These are phyloP conservation scores for Ceratosolen fusciceps DNA, from an alignment of 1,140 invertebrate species.

Conservation along the genomic window DNA sequence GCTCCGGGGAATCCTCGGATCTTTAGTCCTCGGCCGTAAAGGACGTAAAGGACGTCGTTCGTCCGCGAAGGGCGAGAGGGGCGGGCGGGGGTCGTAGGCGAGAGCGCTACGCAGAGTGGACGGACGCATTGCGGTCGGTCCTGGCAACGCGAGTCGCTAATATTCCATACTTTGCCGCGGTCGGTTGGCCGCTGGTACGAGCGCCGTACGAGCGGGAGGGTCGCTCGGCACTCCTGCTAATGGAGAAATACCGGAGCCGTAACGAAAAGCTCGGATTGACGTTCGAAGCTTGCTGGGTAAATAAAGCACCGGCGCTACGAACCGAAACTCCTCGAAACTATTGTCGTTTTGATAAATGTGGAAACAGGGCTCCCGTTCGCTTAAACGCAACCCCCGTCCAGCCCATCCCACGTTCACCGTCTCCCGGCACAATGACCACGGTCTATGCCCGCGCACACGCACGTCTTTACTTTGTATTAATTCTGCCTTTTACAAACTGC, in stretches of 20 bases:
- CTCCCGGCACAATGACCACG: too few relatives aligned
- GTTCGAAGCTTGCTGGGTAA: background rate
- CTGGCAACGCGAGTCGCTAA: background rate
- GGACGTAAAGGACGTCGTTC: background rate
- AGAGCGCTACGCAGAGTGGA: background rate
- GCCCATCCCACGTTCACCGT: too few relatives aligned
- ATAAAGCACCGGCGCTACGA: background rate
- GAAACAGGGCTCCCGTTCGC: background rate
- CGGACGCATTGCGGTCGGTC: background rate
- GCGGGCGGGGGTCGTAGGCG: background rate
- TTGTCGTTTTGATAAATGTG: conserved; percentile 1
- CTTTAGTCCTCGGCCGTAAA: background rate
- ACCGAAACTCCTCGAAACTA: background rate
- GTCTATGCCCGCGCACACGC: too few relatives aligned
- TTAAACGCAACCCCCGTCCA: too few relatives aligned
- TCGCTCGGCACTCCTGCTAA: background rate
- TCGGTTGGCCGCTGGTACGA: too few relatives aligned
- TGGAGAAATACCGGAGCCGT: background rate
- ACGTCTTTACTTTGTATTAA: too few relatives aligned
- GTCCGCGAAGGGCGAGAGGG: background rate
- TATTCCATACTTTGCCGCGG: background rate
- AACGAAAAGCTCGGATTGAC: background rate
- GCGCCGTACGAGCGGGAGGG: background rate
- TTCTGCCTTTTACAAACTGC: too few relatives aligned
- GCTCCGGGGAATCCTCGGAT: background rate